Base-by-base conservation (phyloP, 2,797 vertebrate genomes). In the Phyllotis vaccarum region DNA sequence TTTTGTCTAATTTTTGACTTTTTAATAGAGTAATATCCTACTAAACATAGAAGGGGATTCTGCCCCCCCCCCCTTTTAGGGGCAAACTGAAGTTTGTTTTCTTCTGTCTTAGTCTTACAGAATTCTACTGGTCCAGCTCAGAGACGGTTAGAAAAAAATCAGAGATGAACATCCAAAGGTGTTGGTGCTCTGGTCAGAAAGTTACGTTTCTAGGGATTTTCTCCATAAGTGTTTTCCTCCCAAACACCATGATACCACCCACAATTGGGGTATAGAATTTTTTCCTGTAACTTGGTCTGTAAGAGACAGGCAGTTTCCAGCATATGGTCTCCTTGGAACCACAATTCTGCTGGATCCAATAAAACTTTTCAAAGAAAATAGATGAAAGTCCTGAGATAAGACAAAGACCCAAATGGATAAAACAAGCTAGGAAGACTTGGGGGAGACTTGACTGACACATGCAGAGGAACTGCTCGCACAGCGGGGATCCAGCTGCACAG, bases 101-200 rank as follows among this genome's bases (percentile, higher is more conserved):
- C 60, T 83, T 54, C 79, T 75, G 34, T 95, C 46, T 94, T 87
- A 86, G 43, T 88, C 58, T 92, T 82, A 79, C 14, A 88, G 31
- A 1, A 52, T 90, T 68, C 13, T 85, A 66, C 43, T 43, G 60
- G 14, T 88, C 62, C 3, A 89, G 7, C 2, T 68, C 27, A 79
- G 58, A 76, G 19, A 70, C n/a, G 5, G 66, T 68, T 83, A 79
- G 40, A 49, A 37, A 70, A 37, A 90, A 54, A 66, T 27, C 40
- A 22, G 46, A 43, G 66, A n/a, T 2, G 31, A 74, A 22, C 81
- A n/a, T 49, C 43, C 9, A 37, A 81, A 92, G 62, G 60, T 11
- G 37, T 91, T 37, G 14, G 13, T 74, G 80, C 21, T 87, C 54
- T 64, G 27, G 16, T 78, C 60, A 75, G 52, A 80, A 90, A 91